phyloP scores from a whole-genome alignment of 2,113 vertebrate species.

The Catharus bicknelli region DNA sequence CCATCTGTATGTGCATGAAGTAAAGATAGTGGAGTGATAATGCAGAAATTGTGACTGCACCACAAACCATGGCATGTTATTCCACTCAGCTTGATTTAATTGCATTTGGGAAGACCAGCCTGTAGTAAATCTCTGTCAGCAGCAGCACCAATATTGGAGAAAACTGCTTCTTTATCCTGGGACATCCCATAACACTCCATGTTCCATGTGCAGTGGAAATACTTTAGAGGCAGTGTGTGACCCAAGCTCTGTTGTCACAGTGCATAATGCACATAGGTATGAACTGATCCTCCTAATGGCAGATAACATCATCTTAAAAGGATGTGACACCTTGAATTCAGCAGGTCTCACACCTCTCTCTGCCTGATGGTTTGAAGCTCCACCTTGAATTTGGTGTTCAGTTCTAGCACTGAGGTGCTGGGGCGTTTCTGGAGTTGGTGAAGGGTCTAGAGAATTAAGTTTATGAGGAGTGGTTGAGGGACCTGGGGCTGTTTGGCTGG shows the following conservation, averaged over 20 bases:
- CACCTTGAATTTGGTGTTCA: background rate
- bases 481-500: background rate
- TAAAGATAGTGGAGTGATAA: background rate
- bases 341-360: background rate
- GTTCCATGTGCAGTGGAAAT: background rate
- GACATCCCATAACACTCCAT: background rate
- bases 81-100: background rate
- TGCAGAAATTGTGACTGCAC: background rate
- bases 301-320: background rate
- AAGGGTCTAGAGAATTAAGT: background rate
- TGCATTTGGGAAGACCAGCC: background rate
- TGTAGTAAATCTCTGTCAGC: background rate
- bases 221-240: fast-evolving
- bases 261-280: background rate
- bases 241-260: background rate
- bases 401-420: background rate
- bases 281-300: background rate
- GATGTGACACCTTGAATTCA: background rate
- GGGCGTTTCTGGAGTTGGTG: fast-evolving
- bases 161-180: background rate
- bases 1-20: background rate
- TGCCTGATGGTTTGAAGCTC: background rate
- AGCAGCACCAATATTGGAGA: background rate
- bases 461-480: background rate
- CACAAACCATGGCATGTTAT: background rate